Conservation (phyloP, 2,113 vertebrate species). For the Hucho hucho region DNA sequence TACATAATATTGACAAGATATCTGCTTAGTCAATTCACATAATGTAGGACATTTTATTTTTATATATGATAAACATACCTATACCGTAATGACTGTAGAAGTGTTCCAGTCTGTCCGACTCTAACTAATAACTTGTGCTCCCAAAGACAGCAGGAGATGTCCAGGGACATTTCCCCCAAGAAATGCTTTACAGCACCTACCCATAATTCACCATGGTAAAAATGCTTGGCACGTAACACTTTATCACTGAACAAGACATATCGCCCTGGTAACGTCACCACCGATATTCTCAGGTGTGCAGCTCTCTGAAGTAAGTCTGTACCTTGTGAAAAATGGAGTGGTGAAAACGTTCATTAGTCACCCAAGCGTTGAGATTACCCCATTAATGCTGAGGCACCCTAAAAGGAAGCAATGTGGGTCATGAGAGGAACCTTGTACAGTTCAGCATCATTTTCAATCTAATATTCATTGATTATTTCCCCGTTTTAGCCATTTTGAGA, state of each 20-base stretch:
- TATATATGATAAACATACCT: too few relatives aligned
- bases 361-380: constrained; percentile 48
- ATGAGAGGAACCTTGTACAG: constrained; percentile 2
- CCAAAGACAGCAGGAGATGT: constrained; percentile 1
- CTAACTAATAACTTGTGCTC: not conserved
- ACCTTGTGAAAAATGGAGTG: constrained; percentile 52
- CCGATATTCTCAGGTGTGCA: constrained; percentile 51
- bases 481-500: too few relatives aligned
- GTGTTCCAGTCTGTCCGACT: not conserved
- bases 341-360: constrained; percentile 61
- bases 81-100: constrained; percentile 1
- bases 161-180: constrained; percentile 18
- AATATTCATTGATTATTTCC: not conserved
- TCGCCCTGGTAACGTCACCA: constrained; percentile 30
- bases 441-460: constrained; percentile 16
- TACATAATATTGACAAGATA: not conserved
- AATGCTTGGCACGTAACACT: constrained; percentile 30
- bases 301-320: constrained; percentile 49
- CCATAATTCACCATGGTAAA: constrained; percentile 34
- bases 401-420: constrained; percentile 38
- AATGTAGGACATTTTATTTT: too few relatives aligned
- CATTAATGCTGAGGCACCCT: constrained; percentile 36
- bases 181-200: constrained; percentile 19
- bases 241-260: constrained; percentile 38
- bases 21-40: too few relatives aligned